A percentile compares a stretch with the other conserved stretches of the same genome.
Conservation (phyloP, 2,113 vertebrate species). For the Stegostoma tigrinum region DNA sequence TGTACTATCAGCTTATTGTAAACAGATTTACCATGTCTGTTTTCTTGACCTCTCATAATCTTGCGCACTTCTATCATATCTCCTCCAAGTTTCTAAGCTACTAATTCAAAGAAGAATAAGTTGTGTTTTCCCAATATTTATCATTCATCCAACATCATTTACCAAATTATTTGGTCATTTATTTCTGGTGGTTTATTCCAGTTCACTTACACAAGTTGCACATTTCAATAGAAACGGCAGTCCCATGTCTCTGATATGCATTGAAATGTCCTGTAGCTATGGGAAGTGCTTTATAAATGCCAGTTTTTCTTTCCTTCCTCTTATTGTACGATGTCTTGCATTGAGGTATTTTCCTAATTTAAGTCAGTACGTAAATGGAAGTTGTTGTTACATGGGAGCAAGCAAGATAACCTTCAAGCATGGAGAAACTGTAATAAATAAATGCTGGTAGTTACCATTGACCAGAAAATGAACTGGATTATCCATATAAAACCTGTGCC, state of each 20-base stretch:
- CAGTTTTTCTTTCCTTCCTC: background rate
- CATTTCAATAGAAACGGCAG: background rate
- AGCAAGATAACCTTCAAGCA: background rate
- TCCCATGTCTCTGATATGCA: background rate
- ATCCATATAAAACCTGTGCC: no score
- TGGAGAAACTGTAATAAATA: background rate
- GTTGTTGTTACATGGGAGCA: background rate
- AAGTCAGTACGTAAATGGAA: background rate
- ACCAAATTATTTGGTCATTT: background rate
- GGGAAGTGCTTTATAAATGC: background rate
- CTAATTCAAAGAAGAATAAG: background rate
- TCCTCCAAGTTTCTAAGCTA: background rate
- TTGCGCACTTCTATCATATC: background rate
- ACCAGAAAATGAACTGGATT: no score
- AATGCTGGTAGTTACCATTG: no score
- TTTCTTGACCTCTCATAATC: background rate
- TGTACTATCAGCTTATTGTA: background rate
- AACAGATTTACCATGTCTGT: background rate
- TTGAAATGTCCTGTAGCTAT: background rate
- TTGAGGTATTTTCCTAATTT: background rate
- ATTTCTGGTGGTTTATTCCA: background rate
- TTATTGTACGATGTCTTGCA: background rate
- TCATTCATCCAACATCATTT: background rate
- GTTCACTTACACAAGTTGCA: background rate
- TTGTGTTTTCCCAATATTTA: background rate